Percentiles rank a stretch among this genome's conserved stretches.
phyloP scores from a whole-genome alignment of 2,888 invertebrate genomes.

The Axea sp. region DNA sequence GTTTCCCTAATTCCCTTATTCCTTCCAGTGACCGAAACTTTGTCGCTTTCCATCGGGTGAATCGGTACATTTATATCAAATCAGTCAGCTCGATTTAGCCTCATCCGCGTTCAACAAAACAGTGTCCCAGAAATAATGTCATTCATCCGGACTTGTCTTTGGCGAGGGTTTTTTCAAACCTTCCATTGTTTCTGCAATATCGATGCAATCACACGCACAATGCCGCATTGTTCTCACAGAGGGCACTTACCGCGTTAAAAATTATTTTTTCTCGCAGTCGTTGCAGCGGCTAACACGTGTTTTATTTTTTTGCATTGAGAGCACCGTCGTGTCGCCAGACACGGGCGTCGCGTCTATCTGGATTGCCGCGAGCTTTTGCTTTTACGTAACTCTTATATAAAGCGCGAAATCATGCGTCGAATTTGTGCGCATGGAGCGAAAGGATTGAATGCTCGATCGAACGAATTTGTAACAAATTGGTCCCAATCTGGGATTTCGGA shows the following conservation, averaged over 20 bases:
- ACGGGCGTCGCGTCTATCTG: conserved; percentile 2
- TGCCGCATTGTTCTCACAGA: conserved; percentile 32
- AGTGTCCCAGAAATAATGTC: conserved; percentile 18
- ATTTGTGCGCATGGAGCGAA: neutral
- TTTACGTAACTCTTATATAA: conserved; percentile 51
- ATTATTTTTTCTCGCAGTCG: neutral
- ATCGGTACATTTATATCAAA: too few relatives aligned
- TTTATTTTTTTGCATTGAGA: conserved; percentile 13
- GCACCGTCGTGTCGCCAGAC: conserved; percentile 5
- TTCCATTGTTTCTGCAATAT: conserved; percentile 18
- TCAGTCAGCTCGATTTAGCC: neutral
- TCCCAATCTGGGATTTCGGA: too few relatives aligned
- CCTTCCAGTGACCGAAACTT: conserved; percentile 1
- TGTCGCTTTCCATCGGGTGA: conserved; percentile 30
- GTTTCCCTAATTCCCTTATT: conserved; percentile 56
- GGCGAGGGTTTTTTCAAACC: too few relatives aligned
- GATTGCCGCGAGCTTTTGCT: conserved; percentile 8
- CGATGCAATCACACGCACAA: conserved; percentile 7
- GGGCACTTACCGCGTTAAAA: conserved; percentile 21
- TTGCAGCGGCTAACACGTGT: neutral
- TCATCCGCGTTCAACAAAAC: neutral
- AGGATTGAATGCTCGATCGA: neutral
- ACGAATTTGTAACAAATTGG: too few relatives aligned
- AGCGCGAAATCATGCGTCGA: conserved; percentile 3
- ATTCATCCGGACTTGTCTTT: conserved; percentile 9